Evolutionary conservation across 2,888 invertebrate genomes (phyloP).

Genomic region (Watsonalla cultraria): DNA sequence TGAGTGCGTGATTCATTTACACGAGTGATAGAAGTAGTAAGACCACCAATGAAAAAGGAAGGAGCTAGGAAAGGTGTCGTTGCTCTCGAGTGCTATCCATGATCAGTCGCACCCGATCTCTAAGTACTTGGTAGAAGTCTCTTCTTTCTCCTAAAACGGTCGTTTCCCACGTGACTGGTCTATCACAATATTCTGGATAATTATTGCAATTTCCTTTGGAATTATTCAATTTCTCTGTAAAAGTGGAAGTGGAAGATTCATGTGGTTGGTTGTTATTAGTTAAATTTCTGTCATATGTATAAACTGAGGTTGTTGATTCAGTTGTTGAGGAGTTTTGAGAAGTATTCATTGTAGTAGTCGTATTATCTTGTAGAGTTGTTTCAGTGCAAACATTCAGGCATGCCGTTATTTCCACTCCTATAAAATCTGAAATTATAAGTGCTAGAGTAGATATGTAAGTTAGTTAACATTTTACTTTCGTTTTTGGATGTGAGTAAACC

Average conservation of each 20-base stretch:
- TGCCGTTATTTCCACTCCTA: background rate
- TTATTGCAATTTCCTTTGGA: constrained; percentile 4
- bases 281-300: background rate
- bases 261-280: constrained; percentile 3
- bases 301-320: constrained; percentile 1
- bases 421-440: constrained; percentile 10
- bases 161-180: constrained; percentile 59
- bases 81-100: constrained; percentile 49
- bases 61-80: constrained; percentile 1
- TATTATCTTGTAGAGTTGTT: constrained; percentile 5
- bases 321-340: constrained; percentile 5
- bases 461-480: too few species aligned
- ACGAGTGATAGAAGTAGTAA: too few species aligned
- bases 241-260: constrained; percentile 5
- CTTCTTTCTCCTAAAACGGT: constrained; percentile 54
- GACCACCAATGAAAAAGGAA: too few species aligned
- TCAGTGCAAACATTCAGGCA: background rate
- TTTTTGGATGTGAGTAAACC: too few species aligned
- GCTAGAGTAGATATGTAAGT: background rate
- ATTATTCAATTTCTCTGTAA: background rate
- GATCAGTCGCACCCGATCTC: constrained; percentile 37
- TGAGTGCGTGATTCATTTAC: too few species aligned
- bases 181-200: constrained; percentile 41
- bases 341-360: constrained; percentile 8
- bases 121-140: constrained; percentile 55